Evolutionary conservation across 2,888 invertebrate species (phyloP).

Genomic region (Caenorhabditis afra): DNA sequence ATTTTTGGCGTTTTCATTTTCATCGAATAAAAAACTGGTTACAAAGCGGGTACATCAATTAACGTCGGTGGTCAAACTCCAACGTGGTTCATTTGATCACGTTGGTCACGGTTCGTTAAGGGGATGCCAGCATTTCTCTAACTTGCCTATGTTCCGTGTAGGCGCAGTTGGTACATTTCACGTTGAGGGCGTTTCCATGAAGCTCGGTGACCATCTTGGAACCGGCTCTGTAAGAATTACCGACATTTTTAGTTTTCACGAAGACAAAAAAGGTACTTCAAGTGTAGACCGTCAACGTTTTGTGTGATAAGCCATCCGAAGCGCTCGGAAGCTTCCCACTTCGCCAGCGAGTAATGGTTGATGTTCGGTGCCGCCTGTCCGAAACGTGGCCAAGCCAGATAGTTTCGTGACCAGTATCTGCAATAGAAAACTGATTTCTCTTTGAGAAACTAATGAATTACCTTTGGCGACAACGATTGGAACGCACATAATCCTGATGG

Average conservation of each 20-base stretch:
- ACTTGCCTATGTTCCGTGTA: constrained; percentile 60
- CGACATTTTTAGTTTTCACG: no score
- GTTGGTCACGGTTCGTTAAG: no score
- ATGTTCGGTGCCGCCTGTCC: constrained; percentile 87
- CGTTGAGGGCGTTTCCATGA: constrained; percentile 86
- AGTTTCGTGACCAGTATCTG: constrained; percentile 96
- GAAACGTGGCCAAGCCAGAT: constrained; percentile 91
- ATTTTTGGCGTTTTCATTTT: no score
- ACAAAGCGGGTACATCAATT: no score
- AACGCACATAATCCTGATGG: constrained; percentile 87
- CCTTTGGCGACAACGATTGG: constrained; percentile 73
- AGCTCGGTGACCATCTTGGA: constrained; percentile 88
- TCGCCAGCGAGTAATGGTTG: constrained; percentile 86
- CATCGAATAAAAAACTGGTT: no score
- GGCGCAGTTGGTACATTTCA: constrained; percentile 72
- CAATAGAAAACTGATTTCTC: not conserved
- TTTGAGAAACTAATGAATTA: constrained; percentile 14
- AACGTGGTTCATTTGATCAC: no score
- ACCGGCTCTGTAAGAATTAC: constrained; percentile 94
- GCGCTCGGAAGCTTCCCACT: constrained; percentile 83
- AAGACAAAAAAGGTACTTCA: constrained; percentile 42
- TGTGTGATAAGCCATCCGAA: constrained; percentile 90
- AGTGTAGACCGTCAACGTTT: constrained; percentile 94
- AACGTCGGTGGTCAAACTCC: no score
- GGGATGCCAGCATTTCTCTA: no score